Evolutionary conservation across 53 echinoderm and acorn worm species (phyloP).

Genomic region (Zoroaster sp.): DNA sequence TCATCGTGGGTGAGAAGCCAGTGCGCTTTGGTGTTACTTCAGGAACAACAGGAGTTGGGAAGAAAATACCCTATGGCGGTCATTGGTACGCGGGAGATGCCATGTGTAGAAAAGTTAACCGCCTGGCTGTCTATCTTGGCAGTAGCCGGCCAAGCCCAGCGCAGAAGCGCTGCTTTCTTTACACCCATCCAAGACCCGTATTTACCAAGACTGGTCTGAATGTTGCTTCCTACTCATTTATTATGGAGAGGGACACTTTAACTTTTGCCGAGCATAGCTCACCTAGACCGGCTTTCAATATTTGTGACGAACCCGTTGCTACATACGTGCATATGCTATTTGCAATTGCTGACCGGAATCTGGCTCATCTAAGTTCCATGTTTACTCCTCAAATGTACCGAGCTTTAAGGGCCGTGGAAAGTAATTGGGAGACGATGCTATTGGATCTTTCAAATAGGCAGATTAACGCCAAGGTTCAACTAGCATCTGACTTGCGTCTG

Average conservation of each 20-base stretch:
- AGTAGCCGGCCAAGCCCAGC: background rate
- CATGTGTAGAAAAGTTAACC: background rate
- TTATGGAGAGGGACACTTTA: background rate
- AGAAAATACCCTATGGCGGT: slow-evolving; percentile 53
- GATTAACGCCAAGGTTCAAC: slow-evolving; percentile 36
- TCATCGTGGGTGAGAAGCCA: slow-evolving; percentile 38
- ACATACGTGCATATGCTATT: slow-evolving; percentile 77
- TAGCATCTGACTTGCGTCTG: slow-evolving; percentile 17
- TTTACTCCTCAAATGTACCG: slow-evolving; percentile 51
- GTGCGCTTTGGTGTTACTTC: slow-evolving; percentile 58
- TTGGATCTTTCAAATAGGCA: slow-evolving; percentile 41
- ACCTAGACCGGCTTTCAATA: background rate
- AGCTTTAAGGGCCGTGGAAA: slow-evolving; percentile 26
- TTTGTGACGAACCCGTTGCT: background rate
- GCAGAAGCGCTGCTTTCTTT: slow-evolving; percentile 12
- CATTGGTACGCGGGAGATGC: background rate
- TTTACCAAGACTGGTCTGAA: background rate
- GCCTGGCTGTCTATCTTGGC: background rate
- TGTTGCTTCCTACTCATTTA: background rate
- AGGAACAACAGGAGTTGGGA: slow-evolving; percentile 77
- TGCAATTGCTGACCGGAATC: slow-evolving; percentile 64
- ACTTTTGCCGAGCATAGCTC: background rate
- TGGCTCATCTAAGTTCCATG: slow-evolving; percentile 34
- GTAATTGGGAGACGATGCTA: slow-evolving; percentile 46
- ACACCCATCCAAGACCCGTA: background rate